Evolutionary conservation across 2,113 vertebrate genomes (phyloP), one percentile per base, ranked within the genome.

Genomic region (Genyomyrus donnyi): DNA sequence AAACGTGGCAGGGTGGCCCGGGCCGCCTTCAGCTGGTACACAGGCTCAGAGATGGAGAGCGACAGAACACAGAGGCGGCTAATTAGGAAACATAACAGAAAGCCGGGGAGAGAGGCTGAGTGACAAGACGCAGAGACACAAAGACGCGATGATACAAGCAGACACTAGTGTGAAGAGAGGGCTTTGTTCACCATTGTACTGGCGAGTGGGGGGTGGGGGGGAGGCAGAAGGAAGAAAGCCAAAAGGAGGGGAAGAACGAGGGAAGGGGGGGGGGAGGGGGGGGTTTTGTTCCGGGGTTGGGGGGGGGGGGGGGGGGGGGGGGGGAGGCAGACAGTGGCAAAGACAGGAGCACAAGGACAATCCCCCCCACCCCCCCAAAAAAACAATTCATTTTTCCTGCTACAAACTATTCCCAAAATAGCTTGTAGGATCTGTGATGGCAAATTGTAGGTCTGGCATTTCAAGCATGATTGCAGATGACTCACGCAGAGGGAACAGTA

Each of bases 151-250:
- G 85, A 89, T 10, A 77, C 21, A 62, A 42, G 35, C 19, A 52
- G 39, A 58, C 86, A 83, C 56, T 88, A 74, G 48, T 45, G 31
- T 15, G 77, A 39, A 88, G 21, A 56, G 88, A 91, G 84, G 66
- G 74, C 21, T 85, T 84, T 85, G 83, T 85, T 46, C 83, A 48
- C 10, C 83, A 48, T 21, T 89, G 88, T 56, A 56, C 87, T 90
- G 66, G 27, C 9, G n/a, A 1, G 39, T 46, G 88, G 66, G n/a
- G 50, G 15, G 48, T 19, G 31, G 48, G 15, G 52, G 39, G 4
- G 31, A 45, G 35, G 77, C n/a, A 62, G 58, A 62, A 45, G 35
- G 77, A n/a, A n/a, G n/a, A n/a, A n/a, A n/a, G n/a, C n/a, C n/a
- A n/a, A n/a, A n/a, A n/a, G n/a, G n/a, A n/a, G n/a, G n/a, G n/a